A percentile compares a stretch with the other conserved stretches of the same genome.
phyloP scores from a whole-genome alignment of 2,797 vertebrate species.

The Phoxinus dragarum region DNA sequence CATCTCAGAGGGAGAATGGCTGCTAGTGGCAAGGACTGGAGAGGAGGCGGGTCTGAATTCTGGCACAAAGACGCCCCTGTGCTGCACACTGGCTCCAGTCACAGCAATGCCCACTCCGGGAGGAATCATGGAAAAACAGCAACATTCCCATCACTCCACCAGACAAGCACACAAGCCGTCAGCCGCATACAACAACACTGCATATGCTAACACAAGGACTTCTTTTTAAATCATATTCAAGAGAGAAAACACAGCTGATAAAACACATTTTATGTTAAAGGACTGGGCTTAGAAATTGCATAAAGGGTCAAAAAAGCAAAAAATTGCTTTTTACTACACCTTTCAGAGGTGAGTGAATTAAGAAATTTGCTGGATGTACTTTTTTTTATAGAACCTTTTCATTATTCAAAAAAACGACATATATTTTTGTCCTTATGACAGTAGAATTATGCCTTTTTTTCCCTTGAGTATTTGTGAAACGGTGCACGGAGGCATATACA shows the following conservation, averaged over 20 bases:
- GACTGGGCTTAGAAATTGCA: neutral
- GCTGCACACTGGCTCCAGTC: constrained; percentile 51
- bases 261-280: constrained; percentile 9
- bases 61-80: constrained; percentile 54
- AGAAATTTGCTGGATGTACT: neutral
- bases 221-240: constrained; percentile 24
- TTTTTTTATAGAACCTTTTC: neutral
- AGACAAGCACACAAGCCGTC: constrained; percentile 16
- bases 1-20: constrained; percentile 13
- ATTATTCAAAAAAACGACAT: neutral
- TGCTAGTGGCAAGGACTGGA: neutral
- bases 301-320: neutral
- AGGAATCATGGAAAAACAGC: constrained; percentile 33
- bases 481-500: neutral
- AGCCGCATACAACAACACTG: constrained; percentile 15
- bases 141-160: constrained; percentile 8
- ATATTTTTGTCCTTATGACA: neutral
- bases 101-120: constrained; percentile 25
- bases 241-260: neutral
- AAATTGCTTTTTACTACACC: too few species aligned
- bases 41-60: constrained; percentile 30
- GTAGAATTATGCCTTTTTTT: neutral
- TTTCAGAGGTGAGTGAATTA: too few species aligned
- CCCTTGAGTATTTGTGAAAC: neutral
- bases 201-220: constrained; percentile 23